Conservation (phyloP, 2,113 vertebrate species). For the Neogobius melanostomus region DNA sequence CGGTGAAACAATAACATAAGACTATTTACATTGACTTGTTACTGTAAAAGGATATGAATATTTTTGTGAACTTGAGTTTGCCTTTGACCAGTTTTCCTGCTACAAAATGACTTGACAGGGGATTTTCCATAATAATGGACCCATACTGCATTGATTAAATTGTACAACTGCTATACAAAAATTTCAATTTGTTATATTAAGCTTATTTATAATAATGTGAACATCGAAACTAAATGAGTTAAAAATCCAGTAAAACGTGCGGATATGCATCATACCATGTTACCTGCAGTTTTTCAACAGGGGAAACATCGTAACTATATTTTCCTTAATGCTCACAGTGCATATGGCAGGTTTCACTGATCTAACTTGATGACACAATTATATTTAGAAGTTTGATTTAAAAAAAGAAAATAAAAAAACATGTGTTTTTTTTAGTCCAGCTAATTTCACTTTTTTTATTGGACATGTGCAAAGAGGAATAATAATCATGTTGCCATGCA, state of each 20-base stretch:
- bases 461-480: no score
- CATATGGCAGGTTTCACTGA: no score
- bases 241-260: not conserved
- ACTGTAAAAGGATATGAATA: conserved; percentile 6
- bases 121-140: not conserved
- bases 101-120: not conserved
- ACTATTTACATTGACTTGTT: conserved; percentile 8
- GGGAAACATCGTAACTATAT: no score
- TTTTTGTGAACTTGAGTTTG: conserved; percentile 9
- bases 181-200: not conserved
- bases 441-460: no score
- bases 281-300: not conserved
- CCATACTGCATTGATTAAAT: not conserved
- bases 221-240: not conserved
- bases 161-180: not conserved
- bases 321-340: no score
- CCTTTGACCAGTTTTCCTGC: conserved; percentile 9
- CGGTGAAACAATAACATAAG: conserved; percentile 15
- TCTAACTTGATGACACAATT: no score
- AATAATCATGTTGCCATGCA: no score
- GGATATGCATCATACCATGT: not conserved
- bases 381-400: no score
- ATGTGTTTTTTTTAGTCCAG: no score
- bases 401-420: no score
- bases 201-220: not conserved